phyloP scores from a whole-genome alignment of 2,888 invertebrate genomes.

The Gerris lacustris region DNA sequence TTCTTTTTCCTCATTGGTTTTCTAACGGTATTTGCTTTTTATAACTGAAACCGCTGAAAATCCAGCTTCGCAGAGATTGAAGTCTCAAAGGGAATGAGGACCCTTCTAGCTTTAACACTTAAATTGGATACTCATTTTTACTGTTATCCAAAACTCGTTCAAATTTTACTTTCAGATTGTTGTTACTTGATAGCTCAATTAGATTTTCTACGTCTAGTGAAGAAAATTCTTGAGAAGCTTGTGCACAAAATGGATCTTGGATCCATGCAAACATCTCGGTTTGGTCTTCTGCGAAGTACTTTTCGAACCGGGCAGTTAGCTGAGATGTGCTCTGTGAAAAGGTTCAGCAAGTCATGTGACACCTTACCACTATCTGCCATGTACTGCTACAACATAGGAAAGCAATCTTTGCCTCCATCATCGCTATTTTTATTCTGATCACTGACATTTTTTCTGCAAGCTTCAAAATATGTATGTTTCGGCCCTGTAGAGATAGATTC shows the following conservation, averaged over 20 bases:
- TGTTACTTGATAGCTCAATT: not conserved
- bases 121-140: not conserved
- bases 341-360: not conserved
- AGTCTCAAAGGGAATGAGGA: too few species aligned
- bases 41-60: not conserved
- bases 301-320: not conserved
- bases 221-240: not conserved
- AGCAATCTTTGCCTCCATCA: not conserved
- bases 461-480: not conserved
- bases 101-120: not conserved
- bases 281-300: not conserved
- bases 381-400: not conserved
- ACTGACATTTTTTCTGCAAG: not conserved
- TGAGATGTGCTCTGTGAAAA: not conserved
- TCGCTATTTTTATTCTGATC: too few species aligned
- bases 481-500: not conserved
- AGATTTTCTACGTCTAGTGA: not conserved
- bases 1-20: not conserved
- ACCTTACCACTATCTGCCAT: not conserved
- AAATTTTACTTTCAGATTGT: too few species aligned
- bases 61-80: not conserved
- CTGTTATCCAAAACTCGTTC: too few species aligned
- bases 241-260: not conserved
- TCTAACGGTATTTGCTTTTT: not conserved
- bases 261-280: not conserved